Evolutionary conservation across 2,797 vertebrate species (phyloP), one percentile per base, ranked within the genome.

Genomic region (Cetoscarus ocellatus): DNA sequence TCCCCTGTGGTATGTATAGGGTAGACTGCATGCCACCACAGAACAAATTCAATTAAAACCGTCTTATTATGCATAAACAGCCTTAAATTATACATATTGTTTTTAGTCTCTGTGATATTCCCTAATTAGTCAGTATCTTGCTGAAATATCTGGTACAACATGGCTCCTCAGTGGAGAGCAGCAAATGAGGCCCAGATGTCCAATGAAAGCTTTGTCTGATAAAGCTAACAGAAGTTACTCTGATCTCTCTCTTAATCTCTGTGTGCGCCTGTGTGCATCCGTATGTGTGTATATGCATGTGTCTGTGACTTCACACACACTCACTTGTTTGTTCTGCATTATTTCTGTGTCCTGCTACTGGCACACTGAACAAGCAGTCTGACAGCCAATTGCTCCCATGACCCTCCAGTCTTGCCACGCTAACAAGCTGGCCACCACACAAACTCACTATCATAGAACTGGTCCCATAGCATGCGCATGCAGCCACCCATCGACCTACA

Each of bases 381-480:
- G 91, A 88, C 92, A 90, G 90, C 90, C 91, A 93, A 93, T 90
- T 90, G 90, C 92, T 93, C 90, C 92, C 87, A 73, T 93, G 93
- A 94, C 92, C 93, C 91, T 84, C 75, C 73, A 89, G 93, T 88
- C 91, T 91, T 88, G 82, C 88, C 87, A 91, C 80, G 83, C 91
- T 94, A 94, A 94, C 92, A 94, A 94, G 92, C 92, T 92, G 93
- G 92, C 92, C 74, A 76, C 84, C 88, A 79, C 85, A 90, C 86
- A 91, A 91, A 81, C 85, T 69, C 79, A 88, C 91, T 81, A 89
- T 87, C 79, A 75, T 68, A 76, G 59, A 63, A 69, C 64, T 19
- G 57, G 61, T 75, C 66, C 54, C 10, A 71, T 60, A 73, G 39
- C 67, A 39, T 27, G 63, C 57, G 69, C 63, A 57, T 72, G 18